Percentiles rank a stretch among this genome's conserved stretches.
Conservation (phyloP, 35 echinoderm and acorn worm species). For the Holothuria glaberrima region DNA sequence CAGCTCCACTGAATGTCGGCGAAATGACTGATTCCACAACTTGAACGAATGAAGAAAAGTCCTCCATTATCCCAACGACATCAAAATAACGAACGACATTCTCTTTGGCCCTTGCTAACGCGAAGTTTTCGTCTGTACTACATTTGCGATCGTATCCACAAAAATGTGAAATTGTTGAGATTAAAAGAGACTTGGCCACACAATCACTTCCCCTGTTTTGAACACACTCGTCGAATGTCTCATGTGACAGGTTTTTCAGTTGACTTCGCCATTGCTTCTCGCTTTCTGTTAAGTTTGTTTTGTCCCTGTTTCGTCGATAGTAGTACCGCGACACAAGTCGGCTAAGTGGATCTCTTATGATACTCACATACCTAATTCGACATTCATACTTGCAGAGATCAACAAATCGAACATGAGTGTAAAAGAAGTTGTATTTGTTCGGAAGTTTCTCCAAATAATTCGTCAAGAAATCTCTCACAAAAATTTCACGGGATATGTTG, state of each 20-base stretch:
- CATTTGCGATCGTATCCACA: slow-evolving; percentile 3
- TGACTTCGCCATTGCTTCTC: slow-evolving; percentile 4
- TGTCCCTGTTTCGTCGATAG: slow-evolving; percentile 1
- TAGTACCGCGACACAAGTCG: slow-evolving; percentile 32
- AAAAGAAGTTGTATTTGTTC: neutral
- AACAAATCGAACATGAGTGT: slow-evolving; percentile 30
- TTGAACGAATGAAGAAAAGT: no score
- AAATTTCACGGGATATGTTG: neutral
- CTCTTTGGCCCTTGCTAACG: slow-evolving; percentile 4
- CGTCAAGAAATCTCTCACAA: neutral
- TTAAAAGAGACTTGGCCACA: neutral
- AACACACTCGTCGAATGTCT: slow-evolving; percentile 31
- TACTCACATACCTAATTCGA: neutral
- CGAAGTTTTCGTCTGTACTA: neutral
- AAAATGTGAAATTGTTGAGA: slow-evolving; percentile 41
- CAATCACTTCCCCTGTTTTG: neutral
- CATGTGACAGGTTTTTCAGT: neutral
- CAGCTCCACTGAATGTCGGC: no score
- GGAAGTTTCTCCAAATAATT: neutral
- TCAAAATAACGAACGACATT: slow-evolving; percentile 41
- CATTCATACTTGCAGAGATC: neutral
- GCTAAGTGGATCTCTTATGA: slow-evolving; percentile 14
- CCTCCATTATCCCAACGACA: neutral
- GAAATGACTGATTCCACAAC: no score
- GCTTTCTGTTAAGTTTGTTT: slow-evolving; percentile 11